Evolutionary conservation across 2,797 vertebrate genomes (phyloP).

Genomic region (Ceyx erithaca): DNA sequence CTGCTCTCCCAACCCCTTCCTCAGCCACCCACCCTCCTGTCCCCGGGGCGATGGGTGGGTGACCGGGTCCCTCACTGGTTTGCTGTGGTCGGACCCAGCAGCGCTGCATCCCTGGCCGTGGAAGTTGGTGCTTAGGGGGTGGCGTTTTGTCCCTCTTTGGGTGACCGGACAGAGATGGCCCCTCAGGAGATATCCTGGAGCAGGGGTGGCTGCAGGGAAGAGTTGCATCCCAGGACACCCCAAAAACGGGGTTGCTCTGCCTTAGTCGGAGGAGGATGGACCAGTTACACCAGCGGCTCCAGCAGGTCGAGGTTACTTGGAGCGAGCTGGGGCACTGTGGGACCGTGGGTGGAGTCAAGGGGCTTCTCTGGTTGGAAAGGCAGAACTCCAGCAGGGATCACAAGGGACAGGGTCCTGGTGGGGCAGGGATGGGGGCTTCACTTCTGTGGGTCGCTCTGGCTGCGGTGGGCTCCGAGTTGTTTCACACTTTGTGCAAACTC

Average conservation of each 20-base stretch:
- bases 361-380: background rate
- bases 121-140: background rate
- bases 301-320: background rate
- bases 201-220: background rate
- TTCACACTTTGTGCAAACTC: slow-evolving; percentile 79
- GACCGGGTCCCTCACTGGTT: background rate
- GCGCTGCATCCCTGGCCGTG: fast-evolving
- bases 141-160: background rate
- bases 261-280: background rate
- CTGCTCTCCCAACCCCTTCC: slow-evolving; percentile 11
- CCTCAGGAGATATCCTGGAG: background rate
- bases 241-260: fast-evolving
- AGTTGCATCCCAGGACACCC: background rate
- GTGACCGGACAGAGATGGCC: background rate
- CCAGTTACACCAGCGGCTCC: background rate
- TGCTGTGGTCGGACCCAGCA: fast-evolving
- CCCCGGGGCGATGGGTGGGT: fast-evolving
- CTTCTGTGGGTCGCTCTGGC: slow-evolving; percentile 78
- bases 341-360: fast-evolving
- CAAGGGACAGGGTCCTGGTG: background rate
- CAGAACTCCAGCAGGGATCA: background rate
- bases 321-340: fast-evolving
- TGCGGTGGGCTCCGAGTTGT: slow-evolving; percentile 62
- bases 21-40: fast-evolving
- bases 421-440: background rate